A percentile compares a stretch with the other conserved stretches of the same genome.
Conservation (phyloP, 2,797 vertebrate genomes). For the Cottoperca gobio region DNA sequence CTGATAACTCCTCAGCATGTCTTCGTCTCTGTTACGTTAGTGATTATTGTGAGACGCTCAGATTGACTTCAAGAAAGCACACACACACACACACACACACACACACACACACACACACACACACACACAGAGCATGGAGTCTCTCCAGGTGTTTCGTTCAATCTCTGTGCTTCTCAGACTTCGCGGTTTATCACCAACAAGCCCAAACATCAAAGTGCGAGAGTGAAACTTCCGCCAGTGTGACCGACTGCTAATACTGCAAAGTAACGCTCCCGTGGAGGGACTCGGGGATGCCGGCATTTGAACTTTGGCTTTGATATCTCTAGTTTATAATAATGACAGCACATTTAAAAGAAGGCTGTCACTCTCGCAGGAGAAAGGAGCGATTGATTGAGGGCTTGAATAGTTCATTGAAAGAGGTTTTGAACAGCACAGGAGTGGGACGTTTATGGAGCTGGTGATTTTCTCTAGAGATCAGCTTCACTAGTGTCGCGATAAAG, state of each 20-base stretch:
- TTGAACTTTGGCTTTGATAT: constrained; percentile 48
- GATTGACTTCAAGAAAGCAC: constrained; percentile 26
- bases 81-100: not conserved
- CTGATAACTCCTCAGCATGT: not conserved
- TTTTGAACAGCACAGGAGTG: constrained; percentile 3
- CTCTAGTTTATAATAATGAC: constrained; percentile 23
- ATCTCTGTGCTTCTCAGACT: constrained; percentile 33
- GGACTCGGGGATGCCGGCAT: not conserved
- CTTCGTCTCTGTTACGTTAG: not conserved
- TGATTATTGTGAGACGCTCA: constrained; percentile 8
- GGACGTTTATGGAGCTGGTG: not conserved
- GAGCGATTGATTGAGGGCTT: constrained; percentile 26
- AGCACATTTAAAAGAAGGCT: constrained; percentile 14
- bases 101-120: not conserved
- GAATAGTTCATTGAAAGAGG: constrained; percentile 40
- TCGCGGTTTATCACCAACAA: constrained; percentile 45
- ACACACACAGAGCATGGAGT: not conserved
- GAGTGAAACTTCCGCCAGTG: constrained; percentile 26
- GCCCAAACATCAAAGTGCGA: constrained; percentile 58
- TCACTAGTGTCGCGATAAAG: constrained; percentile 41
- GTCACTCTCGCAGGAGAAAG: constrained; percentile 9
- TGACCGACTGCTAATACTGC: constrained; percentile 22
- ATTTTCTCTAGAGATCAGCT: constrained; percentile 44
- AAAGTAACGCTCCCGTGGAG: constrained; percentile 12
- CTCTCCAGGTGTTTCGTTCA: constrained; percentile 20